Evolutionary conservation across 2,797 vertebrate species (phyloP), one percentile per base, ranked within the genome.

Genomic region (Momotus momota): DNA sequence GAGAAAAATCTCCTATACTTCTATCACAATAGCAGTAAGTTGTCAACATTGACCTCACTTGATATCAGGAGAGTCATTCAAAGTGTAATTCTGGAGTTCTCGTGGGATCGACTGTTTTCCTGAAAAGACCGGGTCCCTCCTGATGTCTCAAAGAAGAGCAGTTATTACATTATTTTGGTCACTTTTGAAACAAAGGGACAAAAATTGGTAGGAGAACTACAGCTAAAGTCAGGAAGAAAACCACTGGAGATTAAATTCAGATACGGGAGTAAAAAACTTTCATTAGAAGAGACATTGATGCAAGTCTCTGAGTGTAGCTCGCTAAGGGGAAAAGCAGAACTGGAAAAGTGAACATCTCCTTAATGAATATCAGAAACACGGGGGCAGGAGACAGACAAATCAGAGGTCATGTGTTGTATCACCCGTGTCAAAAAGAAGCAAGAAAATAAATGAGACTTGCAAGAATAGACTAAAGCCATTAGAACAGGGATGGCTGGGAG

Each of bases 381-480:
- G 70, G 52, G 45, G 74, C 52, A 88, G 78, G 45, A 95, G 73
- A 80, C 71, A 88, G 90, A 84, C 38, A 81, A 95, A 81, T 93
- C 78, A 87, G 88, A 94, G 78, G 88, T 82, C 86, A 84, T 29
- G 6, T 55, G 62, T 79, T 73, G 66, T 70, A 84, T 73, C 82
- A 71, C 46, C 73, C 1, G 0, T 71, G 83, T 69, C 81, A 92
- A 86, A 94, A 88, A 80, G 71, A 95, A 87, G 64, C 60, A 88
- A 94, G 91, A 83, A 95, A 96, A 96, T 95, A 91, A 93, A 95
- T 94, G 64, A 94, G 91, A 95, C 74, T 82, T 82, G 60, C 61
- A 91, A 90, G 77, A 90, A 77, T 45, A 64, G 70, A 61, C 74
- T 78, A 78, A 86, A 94, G 58, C 55, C 64, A 55, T 93, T 93